These are phyloP conservation scores for Huso huso DNA, from an alignment of 2,797 vertebrate species.

Conservation along the genomic window DNA sequence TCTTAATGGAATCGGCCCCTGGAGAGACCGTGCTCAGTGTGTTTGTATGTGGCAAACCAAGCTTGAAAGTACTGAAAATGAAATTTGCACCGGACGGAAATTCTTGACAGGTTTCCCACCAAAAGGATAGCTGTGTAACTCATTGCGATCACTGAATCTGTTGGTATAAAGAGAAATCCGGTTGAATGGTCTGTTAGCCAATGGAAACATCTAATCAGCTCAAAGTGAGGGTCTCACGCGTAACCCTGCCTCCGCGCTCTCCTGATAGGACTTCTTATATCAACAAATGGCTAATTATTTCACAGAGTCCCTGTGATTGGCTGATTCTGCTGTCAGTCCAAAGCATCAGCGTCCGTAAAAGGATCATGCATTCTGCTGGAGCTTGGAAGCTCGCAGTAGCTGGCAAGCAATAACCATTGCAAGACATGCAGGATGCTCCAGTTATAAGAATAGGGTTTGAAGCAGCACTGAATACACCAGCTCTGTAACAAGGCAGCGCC, in stretches of 20 bases:
- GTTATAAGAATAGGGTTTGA: slow-evolving; percentile 16
- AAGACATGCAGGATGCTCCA: slow-evolving; percentile 34
- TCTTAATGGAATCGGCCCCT: neutral
- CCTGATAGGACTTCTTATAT: slow-evolving; percentile 44
- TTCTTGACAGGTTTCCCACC: slow-evolving; percentile 14
- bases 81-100: slow-evolving; percentile 11
- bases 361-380: slow-evolving; percentile 13
- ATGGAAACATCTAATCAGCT: slow-evolving; percentile 31
- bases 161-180: slow-evolving; percentile 20
- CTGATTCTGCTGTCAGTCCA: slow-evolving; percentile 38
- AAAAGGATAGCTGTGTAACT: slow-evolving; percentile 14
- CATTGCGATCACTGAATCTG: slow-evolving; percentile 18
- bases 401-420: slow-evolving; percentile 2
- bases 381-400: slow-evolving; percentile 25
- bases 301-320: slow-evolving; percentile 34
- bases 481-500: slow-evolving; percentile 13
- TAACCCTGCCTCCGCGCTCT: slow-evolving; percentile 21
- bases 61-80: slow-evolving; percentile 11
- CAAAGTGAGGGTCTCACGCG: slow-evolving; percentile 32
- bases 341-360: slow-evolving; percentile 36
- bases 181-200: slow-evolving; percentile 29
- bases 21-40: neutral
- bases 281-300: slow-evolving; percentile 35
- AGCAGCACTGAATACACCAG: slow-evolving; percentile 24
- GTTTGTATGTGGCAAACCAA: slow-evolving; percentile 8